Conservation (phyloP, 2,113 vertebrate genomes). For the Regulus satrapa region DNA sequence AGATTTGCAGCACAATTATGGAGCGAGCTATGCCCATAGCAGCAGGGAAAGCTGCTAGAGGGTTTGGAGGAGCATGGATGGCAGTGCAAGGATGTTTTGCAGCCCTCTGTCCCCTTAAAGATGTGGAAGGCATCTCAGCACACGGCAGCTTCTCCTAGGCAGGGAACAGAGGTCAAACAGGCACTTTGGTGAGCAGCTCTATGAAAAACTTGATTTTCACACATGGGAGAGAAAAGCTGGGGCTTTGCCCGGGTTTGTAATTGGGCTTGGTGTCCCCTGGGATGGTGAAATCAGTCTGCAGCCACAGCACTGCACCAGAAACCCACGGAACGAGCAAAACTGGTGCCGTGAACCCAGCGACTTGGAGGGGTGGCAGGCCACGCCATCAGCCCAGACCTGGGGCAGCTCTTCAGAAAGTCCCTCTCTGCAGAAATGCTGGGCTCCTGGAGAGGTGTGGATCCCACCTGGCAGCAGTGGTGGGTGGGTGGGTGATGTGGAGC, state of each 20-base stretch:
- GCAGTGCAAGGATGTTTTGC: not conserved
- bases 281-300: not conserved
- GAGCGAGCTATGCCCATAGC: not conserved
- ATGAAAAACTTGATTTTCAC: not conserved
- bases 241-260: not conserved
- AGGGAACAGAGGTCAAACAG: not conserved
- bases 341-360: rapidly evolving
- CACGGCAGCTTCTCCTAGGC: not conserved
- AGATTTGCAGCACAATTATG: not conserved
- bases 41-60: not conserved
- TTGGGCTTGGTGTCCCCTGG: not conserved
- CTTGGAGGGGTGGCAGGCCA: rapidly evolving
- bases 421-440: not conserved
- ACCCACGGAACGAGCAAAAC: rapidly evolving
- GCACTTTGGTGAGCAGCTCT: not conserved
- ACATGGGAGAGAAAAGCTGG: not conserved
- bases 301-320: not conserved
- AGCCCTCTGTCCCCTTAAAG: not conserved
- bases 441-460: not conserved
- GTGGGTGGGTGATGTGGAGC: not conserved
- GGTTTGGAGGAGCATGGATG: not conserved
- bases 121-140: rapidly evolving
- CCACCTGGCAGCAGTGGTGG: not conserved
- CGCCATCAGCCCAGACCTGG: not conserved
- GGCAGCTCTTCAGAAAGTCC: not conserved